Percentiles rank a stretch among this genome's conserved stretches.
phyloP scores from a whole-genome alignment of 2,888 invertebrate genomes.

The Barypeithes pellucidus region DNA sequence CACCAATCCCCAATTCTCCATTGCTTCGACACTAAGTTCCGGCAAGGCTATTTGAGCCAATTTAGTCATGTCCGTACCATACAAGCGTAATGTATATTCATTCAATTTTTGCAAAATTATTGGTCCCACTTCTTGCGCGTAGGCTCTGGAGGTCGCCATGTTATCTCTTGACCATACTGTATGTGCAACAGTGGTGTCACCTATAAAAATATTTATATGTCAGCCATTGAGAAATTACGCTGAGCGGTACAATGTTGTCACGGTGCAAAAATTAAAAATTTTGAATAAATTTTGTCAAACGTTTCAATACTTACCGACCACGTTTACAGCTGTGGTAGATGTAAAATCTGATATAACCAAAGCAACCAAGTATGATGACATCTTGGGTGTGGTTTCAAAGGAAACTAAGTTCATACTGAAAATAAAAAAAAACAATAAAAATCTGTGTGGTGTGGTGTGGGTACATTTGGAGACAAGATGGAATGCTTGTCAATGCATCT shows the following conservation, averaged over 20 bases:
- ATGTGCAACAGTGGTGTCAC: too few species aligned
- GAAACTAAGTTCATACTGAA: background rate
- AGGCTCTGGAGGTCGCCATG: background rate
- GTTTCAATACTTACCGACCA: conserved; percentile 40
- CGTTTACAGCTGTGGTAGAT: conserved; percentile 38
- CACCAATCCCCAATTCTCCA: conserved; percentile 94
- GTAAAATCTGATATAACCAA: conserved; percentile 55
- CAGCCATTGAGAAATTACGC: too few species aligned
- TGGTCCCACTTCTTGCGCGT: background rate
- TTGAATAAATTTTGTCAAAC: too few species aligned
- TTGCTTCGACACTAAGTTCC: conserved; percentile 87
- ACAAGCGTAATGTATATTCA: background rate
- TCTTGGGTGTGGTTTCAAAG: conserved; percentile 48
- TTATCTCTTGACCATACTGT: background rate
- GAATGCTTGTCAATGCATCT: background rate
- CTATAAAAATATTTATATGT: too few species aligned
- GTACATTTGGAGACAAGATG: background rate
- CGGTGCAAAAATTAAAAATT: too few species aligned
- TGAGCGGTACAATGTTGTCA: too few species aligned
- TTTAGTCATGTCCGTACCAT: conserved; percentile 69
- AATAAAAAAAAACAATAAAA: background rate
- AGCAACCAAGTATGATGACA: conserved; percentile 57
- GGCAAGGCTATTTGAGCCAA: conserved; percentile 88
- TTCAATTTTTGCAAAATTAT: background rate
- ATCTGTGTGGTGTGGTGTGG: too few species aligned